Evolutionary conservation across 2,113 vertebrate species (phyloP).

Genomic region (cattle (Bos taurus)): ARS-UCD2.0 NC_037351.1:42095001-42095500

Average conservation of each 20-base stretch:
- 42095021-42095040: background rate
- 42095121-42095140: background rate
- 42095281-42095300: background rate
- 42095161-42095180: background rate
- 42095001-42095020: background rate
- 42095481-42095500: background rate
- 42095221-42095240: background rate
- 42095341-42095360: background rate
- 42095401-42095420: background rate
- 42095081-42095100: background rate
- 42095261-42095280: background rate
- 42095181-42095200: background rate
- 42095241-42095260: background rate
- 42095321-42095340: background rate
- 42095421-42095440: background rate
- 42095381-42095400: background rate
- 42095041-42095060: background rate
- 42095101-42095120: background rate
- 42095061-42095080: background rate
- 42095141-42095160: background rate
- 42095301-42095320: background rate
- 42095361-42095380: rapidly evolving
- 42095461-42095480: background rate
- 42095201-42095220: background rate
- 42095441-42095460: background rate